Percentiles rank a stretch among this genome's conserved stretches.
Evolutionary conservation across 2,888 invertebrate genomes (phyloP).

Genomic region (Chymomyza amoena): DNA sequence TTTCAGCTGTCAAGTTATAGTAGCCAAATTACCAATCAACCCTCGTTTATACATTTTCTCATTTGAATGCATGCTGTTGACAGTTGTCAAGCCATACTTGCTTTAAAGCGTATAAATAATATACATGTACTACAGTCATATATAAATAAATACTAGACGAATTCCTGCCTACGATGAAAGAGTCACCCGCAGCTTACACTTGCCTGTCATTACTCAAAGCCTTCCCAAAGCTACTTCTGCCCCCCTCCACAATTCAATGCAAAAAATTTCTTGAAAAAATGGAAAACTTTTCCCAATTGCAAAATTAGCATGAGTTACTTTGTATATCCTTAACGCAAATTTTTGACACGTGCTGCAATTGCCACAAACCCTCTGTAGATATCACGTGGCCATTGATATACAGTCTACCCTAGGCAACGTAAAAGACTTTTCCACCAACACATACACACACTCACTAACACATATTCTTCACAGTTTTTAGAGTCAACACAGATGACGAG

Average conservation of each 20-base stretch:
- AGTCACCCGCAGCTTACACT: background rate
- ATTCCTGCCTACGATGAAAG: background rate
- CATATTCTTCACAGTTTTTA: background rate
- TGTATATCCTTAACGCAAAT: slow-evolving; percentile 65
- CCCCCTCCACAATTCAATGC: background rate
- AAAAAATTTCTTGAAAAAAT: background rate
- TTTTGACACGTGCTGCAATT: slow-evolving; percentile 51
- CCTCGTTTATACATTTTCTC: slow-evolving; percentile 20
- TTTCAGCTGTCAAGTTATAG: no score
- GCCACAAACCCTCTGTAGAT: background rate
- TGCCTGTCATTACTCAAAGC: background rate
- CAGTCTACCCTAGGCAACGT: background rate
- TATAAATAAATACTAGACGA: background rate
- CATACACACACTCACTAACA: background rate
- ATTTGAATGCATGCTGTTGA: slow-evolving; percentile 1
- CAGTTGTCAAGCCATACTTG: background rate
- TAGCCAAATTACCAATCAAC: background rate
- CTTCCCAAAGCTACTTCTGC: background rate
- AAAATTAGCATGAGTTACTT: slow-evolving; percentile 68
- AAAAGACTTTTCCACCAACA: background rate
- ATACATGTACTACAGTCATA: background rate
- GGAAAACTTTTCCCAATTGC: background rate
- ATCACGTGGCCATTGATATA: slow-evolving; percentile 59
- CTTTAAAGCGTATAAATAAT: background rate
- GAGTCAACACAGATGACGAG: background rate